Conservation (phyloP, 2,797 vertebrate species). For the Acanthurus lineatus region DNA sequence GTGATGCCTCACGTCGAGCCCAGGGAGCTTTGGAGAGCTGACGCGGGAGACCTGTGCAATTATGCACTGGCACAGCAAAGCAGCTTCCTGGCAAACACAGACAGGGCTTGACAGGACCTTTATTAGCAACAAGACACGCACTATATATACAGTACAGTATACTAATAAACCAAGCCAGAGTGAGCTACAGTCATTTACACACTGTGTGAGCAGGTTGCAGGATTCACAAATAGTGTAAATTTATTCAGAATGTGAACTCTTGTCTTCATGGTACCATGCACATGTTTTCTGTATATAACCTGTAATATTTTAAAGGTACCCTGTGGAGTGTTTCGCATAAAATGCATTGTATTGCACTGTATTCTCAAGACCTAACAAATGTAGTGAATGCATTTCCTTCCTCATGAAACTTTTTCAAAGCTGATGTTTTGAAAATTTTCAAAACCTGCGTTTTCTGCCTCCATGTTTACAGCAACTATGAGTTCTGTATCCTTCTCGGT, state of each 20-base stretch:
- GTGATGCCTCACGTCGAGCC: slow-evolving; percentile 68
- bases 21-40: slow-evolving; percentile 68
- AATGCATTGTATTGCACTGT: not conserved
- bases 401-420: slow-evolving; percentile 3
- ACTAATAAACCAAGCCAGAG: slow-evolving; percentile 50
- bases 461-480: not conserved
- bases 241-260: slow-evolving; percentile 38
- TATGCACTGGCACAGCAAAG: slow-evolving; percentile 74
- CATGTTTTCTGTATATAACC: slow-evolving; percentile 24
- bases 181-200: slow-evolving; percentile 21
- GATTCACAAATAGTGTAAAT: not conserved
- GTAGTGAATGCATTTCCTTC: not conserved
- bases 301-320: slow-evolving; percentile 20
- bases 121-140: slow-evolving; percentile 64
- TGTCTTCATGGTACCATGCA: slow-evolving; percentile 14
- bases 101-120: slow-evolving; percentile 67
- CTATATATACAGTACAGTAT: slow-evolving; percentile 41
- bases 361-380: not conserved
- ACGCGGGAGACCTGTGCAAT: slow-evolving; percentile 75
- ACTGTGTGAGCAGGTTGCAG: slow-evolving; percentile 7
- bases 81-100: slow-evolving; percentile 71
- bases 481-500: not conserved
- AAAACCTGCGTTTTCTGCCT: not conserved
- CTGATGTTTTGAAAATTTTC: not conserved
- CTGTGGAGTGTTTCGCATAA: slow-evolving; percentile 1